Conservation (phyloP, 1,140 invertebrate genomes). For the Dysdera silvatica region DNA sequence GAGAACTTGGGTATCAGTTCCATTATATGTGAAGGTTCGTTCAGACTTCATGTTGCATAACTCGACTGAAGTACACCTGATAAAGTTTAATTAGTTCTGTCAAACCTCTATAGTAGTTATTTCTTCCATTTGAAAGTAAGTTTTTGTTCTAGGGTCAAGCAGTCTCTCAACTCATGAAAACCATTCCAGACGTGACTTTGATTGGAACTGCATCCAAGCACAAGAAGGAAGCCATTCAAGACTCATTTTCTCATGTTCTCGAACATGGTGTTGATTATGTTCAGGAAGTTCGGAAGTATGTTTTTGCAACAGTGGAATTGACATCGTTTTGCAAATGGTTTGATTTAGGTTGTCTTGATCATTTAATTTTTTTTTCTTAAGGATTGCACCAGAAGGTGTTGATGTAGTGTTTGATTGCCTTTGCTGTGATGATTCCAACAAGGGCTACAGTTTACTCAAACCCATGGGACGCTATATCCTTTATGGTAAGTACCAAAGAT, state of each 20-base stretch:
- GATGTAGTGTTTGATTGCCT: conserved; percentile 80
- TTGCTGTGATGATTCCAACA: conserved; percentile 76
- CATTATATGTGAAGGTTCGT: no score
- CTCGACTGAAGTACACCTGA: background rate
- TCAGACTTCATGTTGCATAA: no score
- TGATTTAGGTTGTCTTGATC: background rate
- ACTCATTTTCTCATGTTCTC: conserved; percentile 63
- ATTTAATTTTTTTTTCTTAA: conserved; percentile 40
- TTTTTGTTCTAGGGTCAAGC: conserved; percentile 64
- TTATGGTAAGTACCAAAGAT: conserved; percentile 59
- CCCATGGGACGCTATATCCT: conserved; percentile 83
- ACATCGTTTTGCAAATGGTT: no score
- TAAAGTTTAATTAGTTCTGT: background rate
- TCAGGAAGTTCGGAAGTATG: conserved; percentile 75
- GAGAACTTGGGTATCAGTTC: no score
- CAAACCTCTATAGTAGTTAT: background rate
- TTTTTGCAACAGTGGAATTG: background rate
- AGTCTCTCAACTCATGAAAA: conserved; percentile 68
- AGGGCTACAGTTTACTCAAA: conserved; percentile 69
- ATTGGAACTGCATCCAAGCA: conserved; percentile 75
- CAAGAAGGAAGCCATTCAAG: conserved; percentile 73
- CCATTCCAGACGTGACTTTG: conserved; percentile 68
- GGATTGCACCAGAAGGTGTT: conserved; percentile 66
- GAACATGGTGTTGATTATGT: conserved; percentile 69
- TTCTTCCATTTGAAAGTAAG: background rate